A percentile compares a stretch with the other conserved stretches of the same genome.
phyloP scores from a whole-genome alignment of 2,888 invertebrate genomes.

The Schizotus pectinicornis region DNA sequence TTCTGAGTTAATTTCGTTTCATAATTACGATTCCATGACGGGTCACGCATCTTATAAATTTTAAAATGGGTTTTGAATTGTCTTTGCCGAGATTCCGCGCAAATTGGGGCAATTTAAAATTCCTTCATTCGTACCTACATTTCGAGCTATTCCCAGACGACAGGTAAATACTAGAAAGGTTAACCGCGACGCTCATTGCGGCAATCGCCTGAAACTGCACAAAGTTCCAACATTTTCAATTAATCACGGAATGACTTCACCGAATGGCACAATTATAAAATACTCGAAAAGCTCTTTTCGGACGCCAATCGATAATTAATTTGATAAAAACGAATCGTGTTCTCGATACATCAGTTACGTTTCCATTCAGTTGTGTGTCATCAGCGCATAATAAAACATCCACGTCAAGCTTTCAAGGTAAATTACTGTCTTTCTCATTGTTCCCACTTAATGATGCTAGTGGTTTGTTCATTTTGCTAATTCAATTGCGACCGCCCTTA shows the following conservation, averaged over 20 bases:
- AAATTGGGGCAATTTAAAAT: conserved; percentile 20
- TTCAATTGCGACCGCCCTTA: conserved; percentile 1
- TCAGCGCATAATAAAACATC: too few relatives aligned
- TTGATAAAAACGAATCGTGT: too few relatives aligned
- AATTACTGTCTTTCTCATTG: too few relatives aligned
- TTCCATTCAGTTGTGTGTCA: too few relatives aligned
- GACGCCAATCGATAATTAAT: too few relatives aligned
- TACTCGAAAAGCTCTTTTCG: too few relatives aligned
- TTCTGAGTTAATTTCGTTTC: conserved; percentile 22
- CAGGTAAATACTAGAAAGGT: conserved; percentile 9
- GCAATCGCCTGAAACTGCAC: neutral
- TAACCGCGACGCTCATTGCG: neutral
- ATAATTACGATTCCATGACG: conserved; percentile 23
- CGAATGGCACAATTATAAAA: neutral
- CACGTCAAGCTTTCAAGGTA: too few relatives aligned
- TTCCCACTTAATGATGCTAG: neutral
- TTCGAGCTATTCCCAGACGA: conserved; percentile 4
- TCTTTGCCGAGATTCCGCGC: conserved; percentile 6
- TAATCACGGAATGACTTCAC: neutral
- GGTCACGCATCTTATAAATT: conserved; percentile 25
- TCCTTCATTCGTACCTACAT: conserved; percentile 2
- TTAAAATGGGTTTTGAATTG: conserved; percentile 22
- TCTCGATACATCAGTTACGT: too few relatives aligned
- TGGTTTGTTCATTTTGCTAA: conserved; percentile 5
- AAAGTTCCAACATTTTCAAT: neutral